Evolutionary conservation across 2,888 invertebrate genomes (phyloP).

Genomic region (Tipula vernalis): DNA sequence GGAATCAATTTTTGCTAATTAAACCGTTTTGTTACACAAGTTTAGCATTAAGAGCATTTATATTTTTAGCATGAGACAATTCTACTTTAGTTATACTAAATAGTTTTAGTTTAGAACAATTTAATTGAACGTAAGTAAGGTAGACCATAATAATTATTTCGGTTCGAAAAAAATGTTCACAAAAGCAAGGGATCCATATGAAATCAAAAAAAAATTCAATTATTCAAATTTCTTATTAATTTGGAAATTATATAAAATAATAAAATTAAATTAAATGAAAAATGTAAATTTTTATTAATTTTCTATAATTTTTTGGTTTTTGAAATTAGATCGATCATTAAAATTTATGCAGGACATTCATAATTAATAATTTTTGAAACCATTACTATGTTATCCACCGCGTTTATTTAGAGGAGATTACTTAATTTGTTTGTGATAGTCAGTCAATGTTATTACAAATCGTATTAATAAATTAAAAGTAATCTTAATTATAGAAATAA

Average conservation of each 20-base stretch:
- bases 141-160: no score
- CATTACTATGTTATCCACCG: constrained; percentile 8
- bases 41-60: no score
- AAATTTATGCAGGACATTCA: not conserved
- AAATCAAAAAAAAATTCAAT: not conserved
- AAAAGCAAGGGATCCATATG: no score
- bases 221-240: not conserved
- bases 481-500: not conserved
- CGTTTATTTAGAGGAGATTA: not conserved
- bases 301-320: not conserved
- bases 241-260: not conserved
- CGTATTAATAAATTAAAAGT: not conserved
- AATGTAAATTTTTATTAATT: not conserved
- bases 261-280: not conserved
- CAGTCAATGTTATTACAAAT: not conserved
- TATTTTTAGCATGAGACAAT: no score
- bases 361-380: not conserved
- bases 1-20: no score
- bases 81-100: no score
- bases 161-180: no score
- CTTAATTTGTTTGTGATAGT: not conserved
- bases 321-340: not conserved
- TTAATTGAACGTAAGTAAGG: no score
- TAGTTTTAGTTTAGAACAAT: no score
- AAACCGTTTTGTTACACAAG: no score